A percentile compares a stretch with the other conserved stretches of the same genome.
Evolutionary conservation across 2,797 vertebrate genomes (phyloP).

Genomic region (Eulemur albifrons): DNA sequence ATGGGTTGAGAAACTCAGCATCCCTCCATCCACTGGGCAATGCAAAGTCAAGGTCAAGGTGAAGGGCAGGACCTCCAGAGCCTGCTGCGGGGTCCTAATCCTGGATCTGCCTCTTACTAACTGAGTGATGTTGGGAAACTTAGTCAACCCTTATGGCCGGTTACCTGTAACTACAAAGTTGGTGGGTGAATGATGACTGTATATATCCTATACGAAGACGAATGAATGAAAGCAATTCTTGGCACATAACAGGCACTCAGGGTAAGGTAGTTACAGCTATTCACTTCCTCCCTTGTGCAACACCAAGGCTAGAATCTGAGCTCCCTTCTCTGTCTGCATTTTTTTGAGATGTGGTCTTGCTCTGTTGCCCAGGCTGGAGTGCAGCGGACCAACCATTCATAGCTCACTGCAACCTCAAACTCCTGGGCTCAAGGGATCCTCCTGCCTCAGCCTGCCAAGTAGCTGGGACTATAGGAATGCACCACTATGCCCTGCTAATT

Average conservation of each 20-base stretch:
- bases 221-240: not conserved
- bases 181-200: not conserved
- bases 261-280: not conserved
- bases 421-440: not conserved
- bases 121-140: no score
- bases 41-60: accelerated
- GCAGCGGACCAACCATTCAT: not conserved
- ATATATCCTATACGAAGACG: not conserved
- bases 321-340: not conserved
- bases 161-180: not conserved
- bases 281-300: not conserved
- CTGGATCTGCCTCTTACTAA: not conserved
- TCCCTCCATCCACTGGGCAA: not conserved
- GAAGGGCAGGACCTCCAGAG: not conserved
- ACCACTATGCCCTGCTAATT: not conserved
- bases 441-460: not conserved
- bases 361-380: not conserved
- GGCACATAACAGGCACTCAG: not conserved
- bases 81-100: accelerated
- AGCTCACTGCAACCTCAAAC: not conserved
- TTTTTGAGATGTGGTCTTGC: not conserved
- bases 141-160: not conserved
- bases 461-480: not conserved
- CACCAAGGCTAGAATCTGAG: not conserved
- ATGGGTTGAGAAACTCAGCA: not conserved